Base-by-base conservation (phyloP, 2,888 invertebrate genomes). In the Drosophila macrospina region DNA sequence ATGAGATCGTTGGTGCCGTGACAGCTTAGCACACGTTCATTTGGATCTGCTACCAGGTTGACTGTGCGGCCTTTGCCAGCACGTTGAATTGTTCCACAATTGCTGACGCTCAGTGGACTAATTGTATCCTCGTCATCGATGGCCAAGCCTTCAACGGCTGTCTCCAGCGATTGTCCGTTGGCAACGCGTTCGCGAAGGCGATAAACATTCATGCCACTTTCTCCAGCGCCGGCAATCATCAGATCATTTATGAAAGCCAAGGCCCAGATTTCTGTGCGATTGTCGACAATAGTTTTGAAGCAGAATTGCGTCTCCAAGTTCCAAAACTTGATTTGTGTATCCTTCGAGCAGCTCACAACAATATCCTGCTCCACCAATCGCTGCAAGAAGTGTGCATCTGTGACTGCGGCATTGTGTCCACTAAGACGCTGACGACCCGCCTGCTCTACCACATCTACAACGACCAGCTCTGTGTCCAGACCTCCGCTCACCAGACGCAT, bases 241-340 rank as follows among this genome's bases (percentile, higher is more conserved):
- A 97, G 95, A 86, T 97, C 94, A 88, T 96, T 95, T 28, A 97
- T 91, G 45, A 98, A 92, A 32, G 95, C 94, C 88, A 98, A 94
- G 42, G 96, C 95, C 97, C 98, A 98, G 20, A 99, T 95, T 93
- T 98, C 98, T 74, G 95, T 95, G 86, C 95, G 94, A 92, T 97
- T 96, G 63, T 97, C 98, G 39, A 97, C 95, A 51, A 99, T 93
- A 3, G 99, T 99, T 91, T 97, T 97, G 89, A 99, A 99, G 91
- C 99, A 99, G 89, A 98, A 97, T 85, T 98, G 97, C 5, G 98
- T 98, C 78, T 97, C 96, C 75, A 99, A 93, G 91, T 99, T 98
- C 99, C 99, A 99, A 91, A 99, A 98, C 92, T 99, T 99, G 0
- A 99, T 95, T 91, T 97, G 97, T 7, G 97, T 96, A 91, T 99